Evolutionary conservation across 2,113 vertebrate species (phyloP), one percentile per base, ranked within the genome.

Genomic region (Crotalus tigris): DNA sequence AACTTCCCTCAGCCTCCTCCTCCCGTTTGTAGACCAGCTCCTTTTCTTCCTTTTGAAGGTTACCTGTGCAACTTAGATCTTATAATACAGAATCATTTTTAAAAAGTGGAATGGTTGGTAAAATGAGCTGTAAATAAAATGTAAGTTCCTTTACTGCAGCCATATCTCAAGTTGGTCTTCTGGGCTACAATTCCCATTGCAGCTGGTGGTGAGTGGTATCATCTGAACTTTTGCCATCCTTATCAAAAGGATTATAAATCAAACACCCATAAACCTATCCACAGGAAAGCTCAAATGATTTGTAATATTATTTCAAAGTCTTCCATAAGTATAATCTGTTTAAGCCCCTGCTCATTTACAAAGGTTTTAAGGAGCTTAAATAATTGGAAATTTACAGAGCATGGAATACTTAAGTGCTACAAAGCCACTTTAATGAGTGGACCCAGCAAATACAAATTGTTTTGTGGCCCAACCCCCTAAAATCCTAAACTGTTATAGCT

Each of bases 301-400:
- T 93, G 75, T 21, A 81, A 39, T 81, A 39, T 81, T 81, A 19
- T 81, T 81, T 93, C 29, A 51, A 51, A 91, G 26, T 6, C 12
- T 53, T 93, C 90, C 46, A 39, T 29, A 49, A 51, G 49, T 85
- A 54, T 89, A 91, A 93, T 89, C 55, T 89, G 23, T 29, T 93
- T 89, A 93, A 91, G 9, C 90, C 55, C 29, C 59, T 87, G 81
- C 23, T 85, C 87, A 88, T 90, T 91, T 91, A 85, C 54, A 85
- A 85, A 58, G 75, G 57, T 61, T 90, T 81, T 92, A 86, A 92
- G 87, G 15, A 86, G 91, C 58, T 93, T 93, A 93, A 89, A 85
- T 21, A 92, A 92, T 85, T 92, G 89, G n/a, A 92, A 93, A 92
- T 49, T 91, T 54, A 55, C 51, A 59, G 64, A 85, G 87, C 53